phyloP scores from a whole-genome alignment of 2,113 vertebrate species.

The Struthio camelus region DNA sequence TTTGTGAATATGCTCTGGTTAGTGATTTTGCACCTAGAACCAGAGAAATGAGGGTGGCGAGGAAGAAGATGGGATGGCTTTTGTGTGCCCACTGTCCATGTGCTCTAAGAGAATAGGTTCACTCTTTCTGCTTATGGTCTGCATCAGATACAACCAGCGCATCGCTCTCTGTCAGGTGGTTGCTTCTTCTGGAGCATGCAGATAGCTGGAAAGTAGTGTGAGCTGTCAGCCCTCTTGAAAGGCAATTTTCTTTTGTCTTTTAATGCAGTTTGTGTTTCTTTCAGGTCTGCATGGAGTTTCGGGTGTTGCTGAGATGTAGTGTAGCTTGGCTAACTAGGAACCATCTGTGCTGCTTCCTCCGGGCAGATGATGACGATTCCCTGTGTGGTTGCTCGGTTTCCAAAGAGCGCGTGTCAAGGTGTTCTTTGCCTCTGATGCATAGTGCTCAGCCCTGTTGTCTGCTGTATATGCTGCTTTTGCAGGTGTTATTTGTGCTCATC shows the following conservation, averaged over 20 bases:
- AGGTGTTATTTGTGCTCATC: background rate
- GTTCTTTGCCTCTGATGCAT: background rate
- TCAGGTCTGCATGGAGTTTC: background rate
- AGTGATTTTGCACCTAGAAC: too few species aligned
- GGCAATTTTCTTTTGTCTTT: background rate
- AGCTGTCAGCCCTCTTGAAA: background rate
- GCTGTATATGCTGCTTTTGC: background rate
- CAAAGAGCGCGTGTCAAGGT: background rate
- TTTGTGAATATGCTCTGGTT: fast-evolving
- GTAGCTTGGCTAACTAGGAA: background rate
- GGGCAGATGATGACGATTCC: fast-evolving
- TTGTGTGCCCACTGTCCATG: background rate
- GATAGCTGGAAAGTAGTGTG: background rate
- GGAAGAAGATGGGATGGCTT: background rate
- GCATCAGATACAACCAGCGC: background rate
- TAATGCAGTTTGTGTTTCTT: background rate
- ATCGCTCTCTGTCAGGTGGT: conserved; percentile 19
- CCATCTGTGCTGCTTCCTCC: background rate
- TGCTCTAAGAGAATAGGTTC: background rate
- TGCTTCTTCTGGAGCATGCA: conserved; percentile 23
- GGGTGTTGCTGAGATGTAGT: background rate
- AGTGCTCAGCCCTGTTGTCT: background rate
- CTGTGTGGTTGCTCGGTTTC: background rate
- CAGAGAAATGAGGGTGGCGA: fast-evolving
- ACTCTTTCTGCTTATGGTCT: background rate